Conservation (phyloP, 2,113 vertebrate species). For the Sminthopsis crassicaudata region DNA sequence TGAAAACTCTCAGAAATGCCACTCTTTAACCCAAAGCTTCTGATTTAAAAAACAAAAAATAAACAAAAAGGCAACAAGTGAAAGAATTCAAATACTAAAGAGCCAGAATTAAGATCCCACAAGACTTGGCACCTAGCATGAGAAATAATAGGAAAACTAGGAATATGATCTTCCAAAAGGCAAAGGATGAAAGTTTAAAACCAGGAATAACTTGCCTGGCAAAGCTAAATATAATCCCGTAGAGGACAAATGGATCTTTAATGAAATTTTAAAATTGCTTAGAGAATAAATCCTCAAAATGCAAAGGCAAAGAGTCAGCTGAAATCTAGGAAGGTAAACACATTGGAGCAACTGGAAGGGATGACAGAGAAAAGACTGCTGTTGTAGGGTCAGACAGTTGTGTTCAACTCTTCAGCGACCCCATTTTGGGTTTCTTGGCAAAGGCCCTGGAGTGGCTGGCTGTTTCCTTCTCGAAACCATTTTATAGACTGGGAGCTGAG, state of each 20-base stretch:
- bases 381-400: too few species aligned
- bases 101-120: background rate
- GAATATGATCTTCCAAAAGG: background rate
- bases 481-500: too few species aligned
- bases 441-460: too few species aligned
- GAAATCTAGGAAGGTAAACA: too few species aligned
- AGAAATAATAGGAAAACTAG: background rate
- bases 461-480: too few species aligned
- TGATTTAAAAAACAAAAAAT: background rate
- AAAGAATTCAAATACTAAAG: background rate
- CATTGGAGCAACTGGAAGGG: too few species aligned
- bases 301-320: background rate
- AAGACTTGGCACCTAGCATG: background rate
- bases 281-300: background rate
- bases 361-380: too few species aligned
- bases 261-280: background rate
- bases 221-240: background rate
- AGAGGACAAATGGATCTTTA: background rate
- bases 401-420: too few species aligned
- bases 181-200: background rate
- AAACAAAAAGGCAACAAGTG: background rate
- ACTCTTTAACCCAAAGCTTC: background rate
- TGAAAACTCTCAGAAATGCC: background rate
- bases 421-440: too few species aligned
- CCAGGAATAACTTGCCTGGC: background rate